Evolutionary conservation across 2,113 vertebrate species (phyloP).

Genomic region (Aplodontia rufa): DNA sequence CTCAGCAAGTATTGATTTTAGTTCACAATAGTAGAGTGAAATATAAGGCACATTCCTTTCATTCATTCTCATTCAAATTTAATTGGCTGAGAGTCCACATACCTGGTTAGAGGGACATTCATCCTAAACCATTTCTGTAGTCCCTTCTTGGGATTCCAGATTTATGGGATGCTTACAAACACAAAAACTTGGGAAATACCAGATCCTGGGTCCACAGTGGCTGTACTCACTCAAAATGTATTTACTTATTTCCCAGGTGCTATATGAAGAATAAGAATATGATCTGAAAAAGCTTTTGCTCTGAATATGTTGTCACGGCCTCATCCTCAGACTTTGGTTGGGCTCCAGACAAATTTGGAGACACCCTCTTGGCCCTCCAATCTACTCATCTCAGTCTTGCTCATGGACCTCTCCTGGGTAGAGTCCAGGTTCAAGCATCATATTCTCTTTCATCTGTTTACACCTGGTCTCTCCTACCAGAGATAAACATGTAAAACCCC

Average conservation of each 20-base stretch:
- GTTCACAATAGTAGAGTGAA: neutral
- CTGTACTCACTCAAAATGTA: neutral
- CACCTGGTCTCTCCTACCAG: neutral
- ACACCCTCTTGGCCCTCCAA: too few relatives aligned
- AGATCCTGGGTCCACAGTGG: neutral
- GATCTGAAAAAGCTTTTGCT: neutral
- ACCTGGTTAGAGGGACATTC: neutral
- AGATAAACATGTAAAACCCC: neutral
- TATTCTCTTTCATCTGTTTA: neutral
- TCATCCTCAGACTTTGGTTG: neutral
- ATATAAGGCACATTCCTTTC: neutral
- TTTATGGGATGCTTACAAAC: neutral
- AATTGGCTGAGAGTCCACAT: neutral
- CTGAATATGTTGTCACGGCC: neutral
- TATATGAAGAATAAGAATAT: neutral
- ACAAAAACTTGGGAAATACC: neutral
- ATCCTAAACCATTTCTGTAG: neutral
- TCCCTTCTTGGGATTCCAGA: neutral
- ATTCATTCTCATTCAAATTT: slow-evolving; percentile 12
- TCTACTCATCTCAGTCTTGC: neutral
- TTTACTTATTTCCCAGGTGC: neutral
- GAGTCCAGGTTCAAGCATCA: neutral
- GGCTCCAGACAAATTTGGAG: neutral
- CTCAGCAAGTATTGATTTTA: neutral
- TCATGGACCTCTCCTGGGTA: neutral